Conservation (phyloP, 2,888 invertebrate species). For the Caenorhabditis sp. region DNA sequence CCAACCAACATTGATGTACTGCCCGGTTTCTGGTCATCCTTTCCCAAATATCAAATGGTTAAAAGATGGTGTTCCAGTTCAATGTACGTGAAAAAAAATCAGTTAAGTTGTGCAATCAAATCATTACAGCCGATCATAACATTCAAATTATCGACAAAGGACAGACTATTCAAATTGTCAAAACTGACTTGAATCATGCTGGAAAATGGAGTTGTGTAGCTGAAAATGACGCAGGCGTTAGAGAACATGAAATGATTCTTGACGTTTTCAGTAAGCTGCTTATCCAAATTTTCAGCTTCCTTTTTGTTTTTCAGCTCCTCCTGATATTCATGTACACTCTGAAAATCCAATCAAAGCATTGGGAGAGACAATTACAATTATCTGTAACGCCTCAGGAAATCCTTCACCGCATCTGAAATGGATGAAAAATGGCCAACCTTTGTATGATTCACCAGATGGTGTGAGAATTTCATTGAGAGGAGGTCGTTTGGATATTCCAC, state of each 20-base stretch:
- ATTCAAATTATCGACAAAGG: constrained; percentile 59
- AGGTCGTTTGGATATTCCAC: constrained; percentile 66
- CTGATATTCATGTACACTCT: constrained; percentile 56
- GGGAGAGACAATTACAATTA: constrained; percentile 70
- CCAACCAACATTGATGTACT: constrained; percentile 61
- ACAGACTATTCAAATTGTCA: constrained; percentile 46
- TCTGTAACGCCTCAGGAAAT: constrained; percentile 72
- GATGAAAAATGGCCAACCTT: constrained; percentile 75
- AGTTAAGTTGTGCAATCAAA: background rate
- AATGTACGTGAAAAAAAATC: background rate
- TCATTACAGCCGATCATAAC: constrained; percentile 32
- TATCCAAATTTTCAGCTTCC: too few relatives aligned
- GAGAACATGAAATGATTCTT: constrained; percentile 58
- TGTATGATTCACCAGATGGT: constrained; percentile 69
- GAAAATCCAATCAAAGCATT: constrained; percentile 66
- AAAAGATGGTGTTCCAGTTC: constrained; percentile 49
- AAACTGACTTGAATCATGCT: constrained; percentile 58
- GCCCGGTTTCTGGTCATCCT: constrained; percentile 68
- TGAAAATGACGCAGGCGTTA: constrained; percentile 72
- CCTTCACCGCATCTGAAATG: constrained; percentile 71
- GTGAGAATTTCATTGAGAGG: constrained; percentile 59
- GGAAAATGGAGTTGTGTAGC: constrained; percentile 73
- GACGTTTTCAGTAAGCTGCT: constrained; percentile 63
- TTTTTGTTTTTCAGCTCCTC: constrained; percentile 55
- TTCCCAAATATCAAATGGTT: constrained; percentile 66